Evolutionary conservation across 92 coral and sea anemone species (phyloP).

Genomic region (Epizoanthus ramosus): DNA sequence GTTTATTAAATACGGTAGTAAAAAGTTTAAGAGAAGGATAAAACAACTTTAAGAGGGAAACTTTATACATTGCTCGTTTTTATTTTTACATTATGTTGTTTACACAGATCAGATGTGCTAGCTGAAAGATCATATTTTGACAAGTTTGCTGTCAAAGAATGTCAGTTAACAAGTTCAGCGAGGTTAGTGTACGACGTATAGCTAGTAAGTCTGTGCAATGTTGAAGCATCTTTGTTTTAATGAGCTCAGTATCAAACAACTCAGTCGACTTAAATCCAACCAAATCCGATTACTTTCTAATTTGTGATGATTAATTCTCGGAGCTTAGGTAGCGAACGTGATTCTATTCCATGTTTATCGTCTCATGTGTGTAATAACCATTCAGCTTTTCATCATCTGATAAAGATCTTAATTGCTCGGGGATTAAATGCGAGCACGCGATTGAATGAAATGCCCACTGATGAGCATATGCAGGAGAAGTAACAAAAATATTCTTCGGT

Average conservation of each 20-base stretch:
- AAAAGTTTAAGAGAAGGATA: too few species aligned
- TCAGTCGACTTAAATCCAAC: background rate
- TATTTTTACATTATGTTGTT: too few species aligned
- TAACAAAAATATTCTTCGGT: background rate
- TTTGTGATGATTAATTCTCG: background rate
- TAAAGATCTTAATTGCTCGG: conserved; percentile 37
- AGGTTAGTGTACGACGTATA: too few species aligned
- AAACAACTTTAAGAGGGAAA: too few species aligned
- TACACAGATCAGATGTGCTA: too few species aligned
- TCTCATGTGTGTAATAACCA: conserved; percentile 23
- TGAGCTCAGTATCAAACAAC: conserved; percentile 3
- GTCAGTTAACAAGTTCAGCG: too few species aligned
- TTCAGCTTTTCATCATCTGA: conserved; percentile 33
- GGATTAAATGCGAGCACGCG: conserved; percentile 20
- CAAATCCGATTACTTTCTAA: conserved; percentile 26
- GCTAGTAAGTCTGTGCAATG: conserved; percentile 6
- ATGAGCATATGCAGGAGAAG: background rate
- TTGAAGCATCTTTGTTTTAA: background rate
- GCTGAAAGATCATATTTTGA: too few species aligned
- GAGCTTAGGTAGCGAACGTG: background rate
- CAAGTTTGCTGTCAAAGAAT: too few species aligned
- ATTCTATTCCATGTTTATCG: conserved; percentile 24
- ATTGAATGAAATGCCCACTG: background rate
- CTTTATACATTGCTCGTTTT: too few species aligned
- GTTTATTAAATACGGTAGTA: too few species aligned